Evolutionary conservation across 2,888 invertebrate genomes (phyloP).

Genomic region (Epistrophe eligans): DNA sequence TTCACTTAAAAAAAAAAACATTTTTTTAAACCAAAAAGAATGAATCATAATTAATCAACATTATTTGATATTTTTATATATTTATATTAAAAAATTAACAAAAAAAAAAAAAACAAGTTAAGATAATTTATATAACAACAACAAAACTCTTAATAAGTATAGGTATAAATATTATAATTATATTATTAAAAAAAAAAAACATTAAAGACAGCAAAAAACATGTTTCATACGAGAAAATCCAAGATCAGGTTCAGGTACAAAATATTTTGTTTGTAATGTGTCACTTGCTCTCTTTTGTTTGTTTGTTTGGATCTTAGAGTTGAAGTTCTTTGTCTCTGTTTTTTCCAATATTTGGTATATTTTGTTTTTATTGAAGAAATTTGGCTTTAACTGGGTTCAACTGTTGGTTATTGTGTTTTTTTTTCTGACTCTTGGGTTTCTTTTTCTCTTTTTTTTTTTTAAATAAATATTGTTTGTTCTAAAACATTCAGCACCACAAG

Average conservation of each 20-base stretch:
- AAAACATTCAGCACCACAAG: constrained; percentile 5
- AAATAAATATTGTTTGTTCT: neutral
- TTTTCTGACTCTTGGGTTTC: neutral
- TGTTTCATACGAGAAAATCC: constrained; percentile 70
- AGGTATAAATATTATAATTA: constrained; percentile 39
- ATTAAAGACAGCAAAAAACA: constrained; percentile 69
- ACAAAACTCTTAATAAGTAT: constrained; percentile 51
- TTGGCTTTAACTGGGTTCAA: neutral
- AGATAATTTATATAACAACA: constrained; percentile 58
- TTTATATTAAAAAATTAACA: constrained; percentile 36
- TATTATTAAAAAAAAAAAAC: constrained; percentile 40
- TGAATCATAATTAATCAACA: constrained; percentile 7
- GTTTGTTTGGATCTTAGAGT: neutral
- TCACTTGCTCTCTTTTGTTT: constrained; percentile 29
- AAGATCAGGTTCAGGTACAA: constrained; percentile 73
- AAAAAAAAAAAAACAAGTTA: constrained; percentile 51
- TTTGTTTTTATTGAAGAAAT: neutral
- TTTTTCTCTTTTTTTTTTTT: neutral
- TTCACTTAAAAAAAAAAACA: constrained; percentile 4
- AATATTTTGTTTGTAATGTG: constrained; percentile 26
- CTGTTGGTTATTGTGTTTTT: neutral
- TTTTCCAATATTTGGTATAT: neutral
- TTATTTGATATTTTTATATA: constrained; percentile 24
- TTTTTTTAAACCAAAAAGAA: constrained; percentile 31
- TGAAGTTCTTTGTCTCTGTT: constrained; percentile 30